These are phyloP conservation scores for Anolis carolinensis DNA, from an alignment of 2,113 vertebrate genomes.

Conservation along the genomic window DNA sequence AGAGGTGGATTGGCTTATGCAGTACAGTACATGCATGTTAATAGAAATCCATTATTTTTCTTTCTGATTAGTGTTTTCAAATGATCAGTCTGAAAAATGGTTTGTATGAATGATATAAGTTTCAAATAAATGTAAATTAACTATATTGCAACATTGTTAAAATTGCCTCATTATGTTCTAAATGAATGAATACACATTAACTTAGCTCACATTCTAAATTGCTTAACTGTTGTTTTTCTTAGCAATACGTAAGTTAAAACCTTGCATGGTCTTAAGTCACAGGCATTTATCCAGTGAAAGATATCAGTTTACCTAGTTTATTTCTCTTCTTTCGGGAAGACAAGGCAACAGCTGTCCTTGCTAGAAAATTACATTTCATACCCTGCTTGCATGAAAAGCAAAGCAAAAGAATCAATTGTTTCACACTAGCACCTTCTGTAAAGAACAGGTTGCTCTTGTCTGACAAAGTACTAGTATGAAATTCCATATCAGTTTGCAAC, in stretches of 20 bases:
- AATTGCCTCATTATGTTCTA: not conserved
- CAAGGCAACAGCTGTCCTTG: constrained; percentile 14
- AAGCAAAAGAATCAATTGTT: not conserved
- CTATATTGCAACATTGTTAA: not conserved
- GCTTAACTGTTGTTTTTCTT: not conserved
- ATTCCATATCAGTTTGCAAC: constrained; percentile 6
- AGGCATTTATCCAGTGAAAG: not conserved
- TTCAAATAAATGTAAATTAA: not conserved
- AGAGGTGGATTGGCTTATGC: not conserved
- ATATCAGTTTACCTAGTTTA: constrained; percentile 10
- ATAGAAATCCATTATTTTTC: not conserved
- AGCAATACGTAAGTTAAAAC: not conserved
- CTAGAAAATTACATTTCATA: constrained; percentile 19
- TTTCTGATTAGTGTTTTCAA: not conserved
- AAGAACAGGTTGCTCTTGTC: not conserved
- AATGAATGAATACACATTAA: not conserved
- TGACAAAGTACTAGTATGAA: constrained; percentile 5
- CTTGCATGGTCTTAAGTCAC: not conserved
- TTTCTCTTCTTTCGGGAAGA: not conserved
- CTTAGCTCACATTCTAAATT: not conserved
- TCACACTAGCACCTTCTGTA: not conserved
- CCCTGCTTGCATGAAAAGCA: constrained; percentile 1
- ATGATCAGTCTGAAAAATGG: not conserved
- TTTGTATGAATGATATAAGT: too few species aligned
- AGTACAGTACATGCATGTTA: not conserved